Evolutionary conservation across 2,888 invertebrate species (phyloP), one percentile per base, ranked within the genome.

Genomic region (Napeogenes sylphis): DNA sequence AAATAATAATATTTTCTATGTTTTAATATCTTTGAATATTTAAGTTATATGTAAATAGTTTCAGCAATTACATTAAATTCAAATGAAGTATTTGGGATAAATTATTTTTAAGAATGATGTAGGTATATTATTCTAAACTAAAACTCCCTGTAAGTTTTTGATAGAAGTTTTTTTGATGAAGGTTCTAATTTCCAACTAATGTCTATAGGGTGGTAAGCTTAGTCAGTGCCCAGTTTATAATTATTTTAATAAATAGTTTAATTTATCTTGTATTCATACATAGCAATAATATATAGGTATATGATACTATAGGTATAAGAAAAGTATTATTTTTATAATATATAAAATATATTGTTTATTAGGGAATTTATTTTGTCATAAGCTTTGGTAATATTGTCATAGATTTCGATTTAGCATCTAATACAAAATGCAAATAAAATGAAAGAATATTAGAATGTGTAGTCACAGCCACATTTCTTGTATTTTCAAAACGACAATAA

Each of bases 341-440:
- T 56, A 56, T 58, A 67, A 63, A 30, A 61, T 63, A 65, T 51
- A 51, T 51, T 56, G 30, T 51, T 51, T 30, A 51, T 10, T 51
- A 51, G 51, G 30, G 30, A n/a, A 30, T 63, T 53, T 65, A 67
- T 68, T 45, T 69, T 62, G 74, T 78, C 73, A 76, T 79, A 79
- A 79, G 74, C 76, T 73, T 73, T 70, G 70, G 66, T 67, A 58
- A 80, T 84, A 83, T 84, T 85, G 83, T 83, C 83, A 78, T 78
- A 70, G 68, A 74, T 79, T 78, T 70, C 67, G 68, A 70, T 78
- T 80, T 55, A 56, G 33, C 55, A 56, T 63, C 51, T 62, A 56
- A 56, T 35, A 55, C 21, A 58, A n/a, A 54, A 51, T 51, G 55
- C 70, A 69, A 73, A 75, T 70, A 54, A 71, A 67, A 45, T 63